phyloP scores from a whole-genome alignment of 2,888 invertebrate species.

The Diaphora mendica region DNA sequence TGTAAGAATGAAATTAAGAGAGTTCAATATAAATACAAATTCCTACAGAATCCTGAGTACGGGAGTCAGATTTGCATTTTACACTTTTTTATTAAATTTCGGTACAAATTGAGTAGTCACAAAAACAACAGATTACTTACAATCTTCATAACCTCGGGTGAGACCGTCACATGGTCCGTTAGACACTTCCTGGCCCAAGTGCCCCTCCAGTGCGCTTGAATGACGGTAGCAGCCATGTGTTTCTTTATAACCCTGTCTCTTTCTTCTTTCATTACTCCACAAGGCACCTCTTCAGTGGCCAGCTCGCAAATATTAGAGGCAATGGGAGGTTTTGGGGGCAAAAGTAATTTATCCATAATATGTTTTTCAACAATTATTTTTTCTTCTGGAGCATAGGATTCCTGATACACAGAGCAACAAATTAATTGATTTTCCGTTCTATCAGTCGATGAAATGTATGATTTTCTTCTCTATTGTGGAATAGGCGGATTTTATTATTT shows the following conservation, averaged over 20 bases:
- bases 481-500: too few species aligned
- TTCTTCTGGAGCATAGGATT: slow-evolving; percentile 43
- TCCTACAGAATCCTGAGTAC: too few species aligned
- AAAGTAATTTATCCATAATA: slow-evolving; percentile 59
- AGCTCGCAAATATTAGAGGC: slow-evolving; percentile 70
- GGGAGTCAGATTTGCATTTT: too few species aligned
- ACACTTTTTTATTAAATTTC: too few species aligned
- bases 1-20: too few species aligned
- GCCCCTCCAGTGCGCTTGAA: slow-evolving; percentile 79
- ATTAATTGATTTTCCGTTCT: not conserved
- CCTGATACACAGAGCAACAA: slow-evolving; percentile 10
- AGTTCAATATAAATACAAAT: too few species aligned
- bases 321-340: slow-evolving; percentile 47
- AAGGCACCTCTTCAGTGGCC: slow-evolving; percentile 69
- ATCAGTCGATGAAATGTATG: too few species aligned
- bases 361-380: slow-evolving; percentile 52
- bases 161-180: slow-evolving; percentile 42
- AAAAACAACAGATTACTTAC: slow-evolving; percentile 55
- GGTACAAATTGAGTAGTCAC: too few species aligned
- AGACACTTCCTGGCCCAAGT: slow-evolving; percentile 71
- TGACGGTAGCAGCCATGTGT: slow-evolving; percentile 72
- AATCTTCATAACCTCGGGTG: slow-evolving; percentile 65
- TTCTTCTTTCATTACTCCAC: slow-evolving; percentile 70
- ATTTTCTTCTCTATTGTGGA: too few species aligned
- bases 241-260: slow-evolving; percentile 65